These are phyloP conservation scores for Anneissia japonica DNA, from an alignment of 35 echinoderm and acorn worm species.

Conservation along the genomic window DNA sequence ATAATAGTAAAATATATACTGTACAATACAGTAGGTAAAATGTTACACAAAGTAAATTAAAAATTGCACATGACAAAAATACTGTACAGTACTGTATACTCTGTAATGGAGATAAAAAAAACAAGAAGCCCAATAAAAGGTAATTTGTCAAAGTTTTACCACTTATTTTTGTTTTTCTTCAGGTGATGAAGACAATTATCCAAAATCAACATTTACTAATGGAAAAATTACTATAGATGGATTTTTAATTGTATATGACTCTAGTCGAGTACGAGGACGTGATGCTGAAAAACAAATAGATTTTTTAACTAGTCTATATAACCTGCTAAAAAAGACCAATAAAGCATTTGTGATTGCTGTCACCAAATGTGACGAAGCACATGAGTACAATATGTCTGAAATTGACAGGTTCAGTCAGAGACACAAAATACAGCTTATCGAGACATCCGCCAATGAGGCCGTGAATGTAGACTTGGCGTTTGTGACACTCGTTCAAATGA, in stretches of 20 bases:
- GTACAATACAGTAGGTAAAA: too few relatives aligned
- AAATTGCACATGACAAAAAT: too few relatives aligned
- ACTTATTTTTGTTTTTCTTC: background rate
- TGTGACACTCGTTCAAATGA: conserved; percentile 36
- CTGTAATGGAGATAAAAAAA: too few relatives aligned
- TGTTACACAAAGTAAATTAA: too few relatives aligned
- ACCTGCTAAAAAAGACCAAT: conserved; percentile 47
- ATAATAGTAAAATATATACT: too few relatives aligned
- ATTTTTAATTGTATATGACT: conserved; percentile 71
- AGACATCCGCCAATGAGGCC: conserved; percentile 73
- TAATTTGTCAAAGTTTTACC: too few relatives aligned
- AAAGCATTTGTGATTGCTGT: conserved; percentile 58
- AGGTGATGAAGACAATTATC: conserved; percentile 32
- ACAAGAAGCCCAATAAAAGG: too few relatives aligned
- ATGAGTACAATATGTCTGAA: conserved; percentile 43
- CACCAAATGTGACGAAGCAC: conserved; percentile 75
- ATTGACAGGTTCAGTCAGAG: conserved; percentile 38
- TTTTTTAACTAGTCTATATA: conserved; percentile 32
- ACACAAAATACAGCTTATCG: conserved; percentile 51
- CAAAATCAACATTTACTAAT: conserved; percentile 34
- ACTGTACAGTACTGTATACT: too few relatives aligned
- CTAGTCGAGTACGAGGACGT: conserved; percentile 47
- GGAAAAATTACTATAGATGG: conserved; percentile 85
- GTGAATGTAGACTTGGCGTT: conserved; percentile 89
- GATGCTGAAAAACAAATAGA: conserved; percentile 52